Evolutionary conservation across 2,113 vertebrate species (phyloP).

Genomic region (Naja naja): DNA sequence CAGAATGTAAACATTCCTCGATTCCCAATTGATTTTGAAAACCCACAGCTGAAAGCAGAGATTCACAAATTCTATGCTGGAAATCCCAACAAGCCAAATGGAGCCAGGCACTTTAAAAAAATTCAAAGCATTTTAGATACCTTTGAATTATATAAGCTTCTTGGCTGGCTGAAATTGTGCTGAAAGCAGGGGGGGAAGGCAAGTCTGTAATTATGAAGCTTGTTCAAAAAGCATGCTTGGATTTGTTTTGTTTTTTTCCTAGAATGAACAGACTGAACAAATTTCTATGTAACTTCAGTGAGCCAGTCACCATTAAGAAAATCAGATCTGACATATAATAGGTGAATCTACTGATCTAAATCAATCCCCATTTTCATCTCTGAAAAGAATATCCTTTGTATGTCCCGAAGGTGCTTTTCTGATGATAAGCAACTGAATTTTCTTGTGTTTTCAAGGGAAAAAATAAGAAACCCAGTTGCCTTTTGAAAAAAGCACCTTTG

Average conservation of each 20-base stretch:
- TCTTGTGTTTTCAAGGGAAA: neutral
- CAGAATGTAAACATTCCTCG: neutral
- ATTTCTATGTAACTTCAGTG: neutral
- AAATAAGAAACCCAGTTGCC: neutral
- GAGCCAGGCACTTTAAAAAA: neutral
- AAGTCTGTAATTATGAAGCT: neutral
- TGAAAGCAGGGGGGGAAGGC: neutral
- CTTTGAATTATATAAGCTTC: neutral
- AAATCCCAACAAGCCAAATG: neutral
- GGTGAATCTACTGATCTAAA: neutral
- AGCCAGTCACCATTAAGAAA: neutral
- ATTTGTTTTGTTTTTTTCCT: neutral
- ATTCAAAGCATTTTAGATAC: neutral
- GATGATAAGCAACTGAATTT: neutral
- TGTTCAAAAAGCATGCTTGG: slow-evolving; percentile 2
- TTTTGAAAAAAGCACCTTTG: neutral
- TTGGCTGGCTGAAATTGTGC: neutral
- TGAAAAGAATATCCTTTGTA: neutral
- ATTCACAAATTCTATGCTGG: neutral
- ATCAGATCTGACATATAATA: neutral
- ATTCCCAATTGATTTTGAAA: neutral
- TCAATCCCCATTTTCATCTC: neutral
- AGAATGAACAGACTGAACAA: neutral
- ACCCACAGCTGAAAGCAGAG: neutral
- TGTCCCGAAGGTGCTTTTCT: neutral